These are phyloP conservation scores for Muscidifurax raptorellus DNA, from an alignment of 1,140 invertebrate genomes.

Conservation along the genomic window DNA sequence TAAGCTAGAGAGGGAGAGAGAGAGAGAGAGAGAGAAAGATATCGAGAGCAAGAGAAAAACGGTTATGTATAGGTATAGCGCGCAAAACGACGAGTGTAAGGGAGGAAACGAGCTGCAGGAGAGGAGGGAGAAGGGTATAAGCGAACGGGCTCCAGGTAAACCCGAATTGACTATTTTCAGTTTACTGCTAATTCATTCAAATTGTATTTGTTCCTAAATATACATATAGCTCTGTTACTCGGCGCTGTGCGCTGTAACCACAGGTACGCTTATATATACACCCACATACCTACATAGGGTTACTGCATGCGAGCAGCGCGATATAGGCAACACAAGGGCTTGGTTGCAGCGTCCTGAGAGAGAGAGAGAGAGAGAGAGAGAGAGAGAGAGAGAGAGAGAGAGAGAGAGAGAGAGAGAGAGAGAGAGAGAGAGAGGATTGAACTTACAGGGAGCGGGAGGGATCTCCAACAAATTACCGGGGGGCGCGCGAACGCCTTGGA, in stretches of 20 bases:
- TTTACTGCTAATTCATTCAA: slow-evolving; percentile 74
- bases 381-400: no score
- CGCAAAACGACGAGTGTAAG: slow-evolving; percentile 21
- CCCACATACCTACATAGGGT: neutral
- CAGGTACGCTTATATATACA: neutral
- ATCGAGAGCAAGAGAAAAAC: slow-evolving; percentile 33
- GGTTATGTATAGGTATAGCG: slow-evolving; percentile 27
- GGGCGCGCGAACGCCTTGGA: slow-evolving; percentile 12
- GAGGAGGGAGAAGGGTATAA: slow-evolving; percentile 23
- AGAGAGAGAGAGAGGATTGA: slow-evolving; percentile 19
- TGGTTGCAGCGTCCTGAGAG: no score
- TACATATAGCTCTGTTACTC: slow-evolving; percentile 56
- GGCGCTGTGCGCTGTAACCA: neutral
- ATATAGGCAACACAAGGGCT: neutral
- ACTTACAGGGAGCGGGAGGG: slow-evolving; percentile 21
- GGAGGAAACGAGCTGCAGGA: slow-evolving; percentile 39
- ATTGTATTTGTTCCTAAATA: slow-evolving; percentile 72
- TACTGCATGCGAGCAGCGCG: no score
- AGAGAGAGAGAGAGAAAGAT: neutral
- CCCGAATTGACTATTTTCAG: slow-evolving; percentile 64
- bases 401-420: no score
- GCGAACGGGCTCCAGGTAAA: slow-evolving; percentile 56
- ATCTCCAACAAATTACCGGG: slow-evolving; percentile 57
- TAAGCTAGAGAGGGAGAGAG: neutral
- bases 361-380: no score